A percentile compares a stretch with the other conserved stretches of the same genome.
phyloP scores from a whole-genome alignment of 2,797 vertebrate species.

The Periparus ater region DNA sequence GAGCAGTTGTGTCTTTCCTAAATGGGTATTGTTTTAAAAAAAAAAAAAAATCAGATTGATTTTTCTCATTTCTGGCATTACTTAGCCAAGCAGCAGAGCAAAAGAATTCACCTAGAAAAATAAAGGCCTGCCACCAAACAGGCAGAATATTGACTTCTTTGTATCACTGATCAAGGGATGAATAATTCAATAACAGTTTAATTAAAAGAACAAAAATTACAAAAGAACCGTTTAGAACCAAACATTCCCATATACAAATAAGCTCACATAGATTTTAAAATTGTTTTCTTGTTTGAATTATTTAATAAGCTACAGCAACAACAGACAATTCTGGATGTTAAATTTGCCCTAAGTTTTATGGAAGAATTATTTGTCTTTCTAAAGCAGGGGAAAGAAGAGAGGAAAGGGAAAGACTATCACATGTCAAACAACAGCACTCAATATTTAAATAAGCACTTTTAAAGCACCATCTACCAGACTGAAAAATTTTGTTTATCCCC shows the following conservation, averaged over 20 bases:
- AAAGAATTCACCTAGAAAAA: background rate
- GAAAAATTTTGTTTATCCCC: background rate
- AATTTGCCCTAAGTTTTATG: background rate
- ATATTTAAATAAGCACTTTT: background rate
- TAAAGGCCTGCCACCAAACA: background rate
- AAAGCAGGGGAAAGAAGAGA: background rate
- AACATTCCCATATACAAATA: background rate
- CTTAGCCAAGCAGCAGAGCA: background rate
- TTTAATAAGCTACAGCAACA: background rate
- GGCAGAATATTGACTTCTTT: background rate
- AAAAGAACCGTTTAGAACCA: background rate
- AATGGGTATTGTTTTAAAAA: background rate
- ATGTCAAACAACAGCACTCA: background rate
- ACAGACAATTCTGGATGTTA: background rate
- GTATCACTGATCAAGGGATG: background rate
- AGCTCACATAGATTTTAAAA: background rate
- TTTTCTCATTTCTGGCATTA: background rate
- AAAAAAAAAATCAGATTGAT: background rate
- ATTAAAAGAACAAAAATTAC: background rate
- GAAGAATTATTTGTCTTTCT: background rate
- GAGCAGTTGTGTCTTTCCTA: background rate
- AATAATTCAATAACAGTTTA: background rate
- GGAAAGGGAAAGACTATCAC: background rate
- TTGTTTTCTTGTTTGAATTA: background rate
- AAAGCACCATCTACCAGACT: background rate